Base-by-base conservation (phyloP, 2,888 invertebrate species). In the Eledona agricola region DNA sequence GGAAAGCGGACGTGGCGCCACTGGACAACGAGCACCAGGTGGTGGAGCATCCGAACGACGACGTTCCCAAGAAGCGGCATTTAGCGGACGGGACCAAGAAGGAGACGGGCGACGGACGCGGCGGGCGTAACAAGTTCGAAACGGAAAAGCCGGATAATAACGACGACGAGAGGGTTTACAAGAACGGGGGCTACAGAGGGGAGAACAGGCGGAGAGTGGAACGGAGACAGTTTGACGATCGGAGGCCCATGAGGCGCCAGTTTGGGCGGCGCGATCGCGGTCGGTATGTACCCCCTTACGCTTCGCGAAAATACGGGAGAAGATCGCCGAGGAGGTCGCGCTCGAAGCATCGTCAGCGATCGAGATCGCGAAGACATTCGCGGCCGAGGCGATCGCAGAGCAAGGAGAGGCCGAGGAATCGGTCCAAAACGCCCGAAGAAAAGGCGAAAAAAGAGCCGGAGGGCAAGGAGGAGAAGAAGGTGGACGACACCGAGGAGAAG, bases 91-190 rank as follows among this genome's bases (percentile, higher is more conserved):
- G 1, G 2, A 35, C 2, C 4, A 40, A 23, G 22, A 47, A 35
- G 12, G 29, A 32, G 6, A 16, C 11, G 66, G 72, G 62, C 13
- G 26, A 79, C 29, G 65, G 79, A 38, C 60, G 79, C 13, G 45
- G 35, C 3, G 71, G 72, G 19, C 58, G 74, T 19, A 72, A 74
- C 51, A 75, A 75, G 51, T 74, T 74, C 46, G 72, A 74, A 53
- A 72, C 65, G 4, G 73, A 73, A 42, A 74, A 74, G 51, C 70
- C 71, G 0, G 54, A 55, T 4, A 42, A 55, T 29, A 10, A 28
- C 13, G 34, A 56, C 34, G 47, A 52, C 20, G 49, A 49, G 4
- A 47, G 47, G 6, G 64, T 65, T 13, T 46, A 55, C 25, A 34
- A 59, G 55, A 54, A 59, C 19, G 52, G 59, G 35, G 60, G 23